phyloP scores from a whole-genome alignment of 2,797 vertebrate genomes.

The Enteromius afrohamiltoni region DNA sequence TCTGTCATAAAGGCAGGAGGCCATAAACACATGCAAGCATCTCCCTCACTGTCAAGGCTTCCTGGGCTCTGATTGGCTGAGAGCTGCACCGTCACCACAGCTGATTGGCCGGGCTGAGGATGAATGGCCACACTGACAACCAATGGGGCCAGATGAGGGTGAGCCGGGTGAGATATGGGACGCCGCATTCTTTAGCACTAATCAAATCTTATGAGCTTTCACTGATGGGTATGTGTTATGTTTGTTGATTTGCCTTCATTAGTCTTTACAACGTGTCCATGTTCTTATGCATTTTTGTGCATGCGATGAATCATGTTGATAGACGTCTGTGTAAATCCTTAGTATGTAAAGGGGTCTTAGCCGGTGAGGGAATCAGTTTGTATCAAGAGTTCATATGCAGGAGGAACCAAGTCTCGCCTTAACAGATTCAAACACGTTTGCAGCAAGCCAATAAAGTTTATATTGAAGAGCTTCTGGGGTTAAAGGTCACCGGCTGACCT shows the following conservation, averaged over 20 bases:
- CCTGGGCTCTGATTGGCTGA: constrained; percentile 68
- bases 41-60: constrained; percentile 70
- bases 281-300: constrained; percentile 33
- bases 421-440: constrained; percentile 22
- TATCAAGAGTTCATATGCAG: constrained; percentile 31
- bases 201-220: constrained; percentile 63
- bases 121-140: constrained; percentile 72
- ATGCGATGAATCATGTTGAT: constrained; percentile 24
- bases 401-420: constrained; percentile 30
- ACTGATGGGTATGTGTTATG: constrained; percentile 50
- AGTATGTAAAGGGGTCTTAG: constrained; percentile 5
- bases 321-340: constrained; percentile 26
- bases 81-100: constrained; percentile 53
- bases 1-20: constrained; percentile 75
- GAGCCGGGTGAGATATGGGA: constrained; percentile 63
- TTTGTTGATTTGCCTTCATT: constrained; percentile 41
- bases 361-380: constrained; percentile 24
- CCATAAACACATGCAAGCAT: constrained; percentile 75
- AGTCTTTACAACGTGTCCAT: constrained; percentile 34
- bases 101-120: constrained; percentile 75
- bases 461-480: constrained; percentile 52
- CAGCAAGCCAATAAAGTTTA: constrained; percentile 48
- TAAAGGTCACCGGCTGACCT: constrained; percentile 53
- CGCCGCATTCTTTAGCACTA: constrained; percentile 58
- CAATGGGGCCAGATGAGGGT: constrained; percentile 81